Percentiles rank a stretch among this genome's conserved stretches.
phyloP scores from a whole-genome alignment of 1,140 invertebrate species.

The Drosophila suzukii region DNA sequence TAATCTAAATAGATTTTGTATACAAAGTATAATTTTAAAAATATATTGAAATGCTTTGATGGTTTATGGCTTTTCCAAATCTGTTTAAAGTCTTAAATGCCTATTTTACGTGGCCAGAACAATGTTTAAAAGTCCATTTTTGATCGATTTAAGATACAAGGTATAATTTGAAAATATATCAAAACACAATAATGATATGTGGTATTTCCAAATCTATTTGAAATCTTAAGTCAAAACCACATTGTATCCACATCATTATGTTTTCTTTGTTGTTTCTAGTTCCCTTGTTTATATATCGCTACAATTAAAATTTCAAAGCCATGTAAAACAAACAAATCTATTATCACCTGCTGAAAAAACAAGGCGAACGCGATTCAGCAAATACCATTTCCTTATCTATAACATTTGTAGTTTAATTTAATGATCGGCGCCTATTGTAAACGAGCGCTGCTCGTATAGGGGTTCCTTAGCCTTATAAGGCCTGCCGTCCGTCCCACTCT shows the following conservation, averaged over 20 bases:
- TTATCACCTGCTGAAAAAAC: constrained; percentile 33
- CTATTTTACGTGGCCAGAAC: too few relatives aligned
- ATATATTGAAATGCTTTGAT: too few relatives aligned
- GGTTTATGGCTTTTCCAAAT: neutral
- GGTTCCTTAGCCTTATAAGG: constrained; percentile 33
- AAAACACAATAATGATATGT: too few relatives aligned
- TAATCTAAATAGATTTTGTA: constrained; percentile 3
- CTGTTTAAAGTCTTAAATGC: neutral
- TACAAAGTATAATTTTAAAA: too few relatives aligned
- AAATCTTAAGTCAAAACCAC: neutral
- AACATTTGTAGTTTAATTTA: constrained; percentile 47
- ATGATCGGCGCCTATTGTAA: constrained; percentile 42
- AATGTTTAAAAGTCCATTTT: too few relatives aligned
- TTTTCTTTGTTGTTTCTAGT: neutral
- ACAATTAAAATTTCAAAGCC: constrained; percentile 17
- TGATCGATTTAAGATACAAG: too few relatives aligned
- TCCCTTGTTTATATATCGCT: neutral
- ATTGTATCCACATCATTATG: too few relatives aligned
- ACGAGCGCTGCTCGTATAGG: constrained; percentile 9
- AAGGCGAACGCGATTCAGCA: constrained; percentile 16
- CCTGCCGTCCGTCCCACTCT: constrained; percentile 5
- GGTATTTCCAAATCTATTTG: neutral
- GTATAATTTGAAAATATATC: too few relatives aligned
- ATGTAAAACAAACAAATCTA: constrained; percentile 26
- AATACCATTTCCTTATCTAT: constrained; percentile 45